Percentiles rank a stretch among this genome's conserved stretches.
phyloP scores from a whole-genome alignment of 2,888 invertebrate species.

The Eupsilia transversa region DNA sequence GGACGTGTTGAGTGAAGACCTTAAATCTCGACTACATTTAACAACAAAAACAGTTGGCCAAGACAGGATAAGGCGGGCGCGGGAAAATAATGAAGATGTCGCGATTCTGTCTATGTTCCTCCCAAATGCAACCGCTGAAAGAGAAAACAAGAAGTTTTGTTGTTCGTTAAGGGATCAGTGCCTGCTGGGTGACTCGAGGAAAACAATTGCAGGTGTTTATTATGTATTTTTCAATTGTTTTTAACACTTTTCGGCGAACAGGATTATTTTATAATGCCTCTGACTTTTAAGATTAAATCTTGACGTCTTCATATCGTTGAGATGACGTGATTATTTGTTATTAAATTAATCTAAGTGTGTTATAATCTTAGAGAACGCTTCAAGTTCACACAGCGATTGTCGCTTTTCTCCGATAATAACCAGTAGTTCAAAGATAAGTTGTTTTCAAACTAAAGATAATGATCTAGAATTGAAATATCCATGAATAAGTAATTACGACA shows the following conservation, averaged over 20 bases:
- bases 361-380: constrained; percentile 11
- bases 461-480: constrained; percentile 30
- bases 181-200: constrained; percentile 93
- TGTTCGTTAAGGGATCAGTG: constrained; percentile 95
- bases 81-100: constrained; percentile 96
- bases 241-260: background rate
- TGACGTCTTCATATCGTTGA: constrained; percentile 27
- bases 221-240: constrained; percentile 41
- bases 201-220: constrained; percentile 94
- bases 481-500: constrained; percentile 59
- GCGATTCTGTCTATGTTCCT: constrained; percentile 96
- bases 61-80: constrained; percentile 94
- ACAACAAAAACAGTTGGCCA: constrained; percentile 95
- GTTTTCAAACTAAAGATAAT: constrained; percentile 1
- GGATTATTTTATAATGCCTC: constrained; percentile 23
- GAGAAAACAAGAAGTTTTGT: constrained; percentile 94
- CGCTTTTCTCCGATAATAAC: constrained; percentile 27
- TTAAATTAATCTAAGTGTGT: constrained; percentile 2
- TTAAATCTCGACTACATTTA: constrained; percentile 93
- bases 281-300: constrained; percentile 1
- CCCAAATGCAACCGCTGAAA: constrained; percentile 91
- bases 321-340: constrained; percentile 15
- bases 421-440: constrained; percentile 6
- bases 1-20: constrained; percentile 94
- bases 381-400: constrained; percentile 8